Evolutionary conservation across 1,140 invertebrate genomes (phyloP).

Genomic region (Drosophila rufa): DNA sequence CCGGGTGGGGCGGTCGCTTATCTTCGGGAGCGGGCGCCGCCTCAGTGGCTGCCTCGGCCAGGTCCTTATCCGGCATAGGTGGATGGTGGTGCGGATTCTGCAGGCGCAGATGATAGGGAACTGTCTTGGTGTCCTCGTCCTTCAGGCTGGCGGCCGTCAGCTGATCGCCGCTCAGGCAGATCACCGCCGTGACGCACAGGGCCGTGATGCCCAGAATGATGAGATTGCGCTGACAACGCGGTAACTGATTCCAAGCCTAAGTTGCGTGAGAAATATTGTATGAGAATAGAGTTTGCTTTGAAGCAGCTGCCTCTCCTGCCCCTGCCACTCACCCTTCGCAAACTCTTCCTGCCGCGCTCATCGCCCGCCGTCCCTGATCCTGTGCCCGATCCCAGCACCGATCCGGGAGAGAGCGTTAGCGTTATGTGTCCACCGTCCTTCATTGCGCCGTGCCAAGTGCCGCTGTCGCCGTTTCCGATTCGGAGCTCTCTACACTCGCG

Average conservation of each 20-base stretch:
- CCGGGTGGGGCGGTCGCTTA: slow-evolving; percentile 6
- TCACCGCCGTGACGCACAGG: slow-evolving; percentile 63
- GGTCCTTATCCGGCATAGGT: slow-evolving; percentile 28
- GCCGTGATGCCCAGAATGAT: slow-evolving; percentile 87
- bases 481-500: slow-evolving; percentile 10
- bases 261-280: slow-evolving; percentile 54
- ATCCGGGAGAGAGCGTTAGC: slow-evolving; percentile 58
- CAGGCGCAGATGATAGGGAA: slow-evolving; percentile 49
- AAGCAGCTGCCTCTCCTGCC: not conserved
- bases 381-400: slow-evolving; percentile 1
- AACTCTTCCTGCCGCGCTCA: slow-evolving; percentile 64
- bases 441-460: slow-evolving; percentile 35
- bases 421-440: slow-evolving; percentile 75
- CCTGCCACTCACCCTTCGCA: slow-evolving; percentile 67
- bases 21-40: slow-evolving; percentile 24
- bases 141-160: slow-evolving; percentile 46
- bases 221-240: slow-evolving; percentile 92
- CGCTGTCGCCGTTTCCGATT: not conserved
- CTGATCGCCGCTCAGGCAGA: slow-evolving; percentile 72
- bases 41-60: slow-evolving; percentile 9
- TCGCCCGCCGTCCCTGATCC: slow-evolving; percentile 25
- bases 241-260: slow-evolving; percentile 93
- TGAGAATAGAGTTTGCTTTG: slow-evolving; percentile 9
- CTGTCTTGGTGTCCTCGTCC: slow-evolving; percentile 29
- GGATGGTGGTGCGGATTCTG: slow-evolving; percentile 61